A percentile compares a stretch with the other conserved stretches of the same genome.
Conservation (phyloP, 2,888 invertebrate genomes). For the Agrotis exclamationis region DNA sequence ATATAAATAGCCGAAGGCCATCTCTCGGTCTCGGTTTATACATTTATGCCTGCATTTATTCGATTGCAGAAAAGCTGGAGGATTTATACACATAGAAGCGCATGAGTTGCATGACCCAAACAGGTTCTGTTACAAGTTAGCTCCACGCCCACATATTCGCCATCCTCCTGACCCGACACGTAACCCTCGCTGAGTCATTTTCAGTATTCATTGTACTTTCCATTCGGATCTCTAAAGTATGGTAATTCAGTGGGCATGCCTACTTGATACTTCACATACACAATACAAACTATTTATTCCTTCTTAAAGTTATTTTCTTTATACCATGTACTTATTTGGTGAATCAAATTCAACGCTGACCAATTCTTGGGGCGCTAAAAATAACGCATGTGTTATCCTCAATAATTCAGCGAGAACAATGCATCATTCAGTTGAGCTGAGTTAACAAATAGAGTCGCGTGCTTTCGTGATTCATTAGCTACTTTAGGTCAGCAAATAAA, state of each 20-base stretch:
- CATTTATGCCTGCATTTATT: constrained; percentile 70
- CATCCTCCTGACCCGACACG: constrained; percentile 81
- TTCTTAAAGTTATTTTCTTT: constrained; percentile 8
- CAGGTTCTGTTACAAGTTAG: constrained; percentile 85
- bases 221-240: constrained; percentile 33
- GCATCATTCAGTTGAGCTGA: constrained; percentile 74
- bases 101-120: constrained; percentile 88
- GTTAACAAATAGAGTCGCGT: constrained; percentile 75
- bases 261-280: background rate
- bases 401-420: constrained; percentile 75
- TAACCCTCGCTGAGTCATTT: constrained; percentile 81
- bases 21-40: constrained; percentile 63
- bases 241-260: constrained; percentile 22
- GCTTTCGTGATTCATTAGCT: constrained; percentile 71
- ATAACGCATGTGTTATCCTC: constrained; percentile 67
- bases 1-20: constrained; percentile 79
- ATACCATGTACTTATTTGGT: constrained; percentile 3
- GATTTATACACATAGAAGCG: constrained; percentile 87
- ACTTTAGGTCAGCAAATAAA: constrained; percentile 40
- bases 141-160: constrained; percentile 81
- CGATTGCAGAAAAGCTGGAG: constrained; percentile 80
- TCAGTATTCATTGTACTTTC: constrained; percentile 58
- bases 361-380: constrained; percentile 63
- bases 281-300: background rate
- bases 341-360: constrained; percentile 47